These are phyloP conservation scores for Scaptomyza parva DNA, from an alignment of 2,888 invertebrate genomes.

Conservation along the genomic window DNA sequence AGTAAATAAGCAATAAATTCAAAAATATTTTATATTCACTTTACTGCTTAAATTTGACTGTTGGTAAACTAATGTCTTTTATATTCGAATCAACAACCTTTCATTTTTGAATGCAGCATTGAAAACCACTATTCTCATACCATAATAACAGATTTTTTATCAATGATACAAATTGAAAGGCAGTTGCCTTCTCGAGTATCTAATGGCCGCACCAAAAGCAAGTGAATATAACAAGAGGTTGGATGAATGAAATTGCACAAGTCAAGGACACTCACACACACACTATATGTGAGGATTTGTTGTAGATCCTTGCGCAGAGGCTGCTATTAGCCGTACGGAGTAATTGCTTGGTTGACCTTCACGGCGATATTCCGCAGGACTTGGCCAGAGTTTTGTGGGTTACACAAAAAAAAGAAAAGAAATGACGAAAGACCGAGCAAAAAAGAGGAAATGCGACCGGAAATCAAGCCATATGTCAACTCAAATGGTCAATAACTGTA, in stretches of 20 bases:
- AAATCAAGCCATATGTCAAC: conserved; percentile 62
- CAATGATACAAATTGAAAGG: conserved; percentile 6
- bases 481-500: conserved; percentile 56
- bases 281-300: background rate
- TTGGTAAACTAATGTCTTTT: too few relatives aligned
- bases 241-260: conserved; percentile 63
- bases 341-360: conserved; percentile 72
- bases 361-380: conserved; percentile 63
- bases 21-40: too few relatives aligned
- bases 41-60: too few relatives aligned
- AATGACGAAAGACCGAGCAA: background rate
- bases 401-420: conserved; percentile 51
- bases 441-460: conserved; percentile 46
- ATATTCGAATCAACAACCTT: too few relatives aligned
- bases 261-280: conserved; percentile 56
- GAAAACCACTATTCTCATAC: background rate
- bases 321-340: conserved; percentile 48
- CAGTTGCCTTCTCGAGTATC: conserved; percentile 8
- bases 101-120: too few relatives aligned
- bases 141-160: background rate
- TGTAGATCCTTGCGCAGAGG: conserved; percentile 45
- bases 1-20: too few relatives aligned
- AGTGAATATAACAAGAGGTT: conserved; percentile 14
- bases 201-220: conserved; percentile 20
- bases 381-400: conserved; percentile 70